Conservation (phyloP, 2,888 invertebrate genomes). For the Lycia hirtaria region DNA sequence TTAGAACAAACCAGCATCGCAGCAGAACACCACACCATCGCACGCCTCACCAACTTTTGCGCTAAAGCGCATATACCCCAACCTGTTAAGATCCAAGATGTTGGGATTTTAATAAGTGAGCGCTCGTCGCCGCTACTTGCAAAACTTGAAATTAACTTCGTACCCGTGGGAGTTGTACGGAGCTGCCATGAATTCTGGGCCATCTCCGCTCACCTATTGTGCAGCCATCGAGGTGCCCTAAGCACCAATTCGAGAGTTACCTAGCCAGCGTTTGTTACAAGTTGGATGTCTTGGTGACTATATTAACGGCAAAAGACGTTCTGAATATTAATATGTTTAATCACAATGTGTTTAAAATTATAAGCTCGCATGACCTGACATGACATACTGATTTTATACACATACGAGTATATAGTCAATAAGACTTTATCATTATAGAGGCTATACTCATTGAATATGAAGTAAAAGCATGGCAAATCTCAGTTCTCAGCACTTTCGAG, state of each 20-base stretch:
- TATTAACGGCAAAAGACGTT: conserved; percentile 32
- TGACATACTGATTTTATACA: no score
- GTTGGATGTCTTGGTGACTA: conserved; percentile 37
- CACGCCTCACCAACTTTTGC: conserved; percentile 55
- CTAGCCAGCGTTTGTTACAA: conserved; percentile 34
- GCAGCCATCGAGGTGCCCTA: conserved; percentile 40
- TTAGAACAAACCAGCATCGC: conserved; percentile 36
- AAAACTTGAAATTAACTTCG: conserved; percentile 82
- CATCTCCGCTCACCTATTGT: conserved; percentile 50
- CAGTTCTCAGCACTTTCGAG: no score
- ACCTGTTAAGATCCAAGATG: conserved; percentile 76
- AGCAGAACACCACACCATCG: conserved; percentile 15
- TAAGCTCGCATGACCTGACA: not conserved
- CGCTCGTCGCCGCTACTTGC: conserved; percentile 57
- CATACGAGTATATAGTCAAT: no score
- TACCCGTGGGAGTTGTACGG: conserved; percentile 59
- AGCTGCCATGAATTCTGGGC: conserved; percentile 53
- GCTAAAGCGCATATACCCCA: conserved; percentile 62
- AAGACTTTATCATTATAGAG: no score
- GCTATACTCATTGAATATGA: no score
- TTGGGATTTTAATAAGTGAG: conserved; percentile 79
- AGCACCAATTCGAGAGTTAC: conserved; percentile 44
- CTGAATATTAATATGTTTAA: conserved; percentile 22
- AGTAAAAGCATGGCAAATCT: no score
- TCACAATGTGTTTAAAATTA: not conserved